A percentile compares a stretch with the other conserved stretches of the same genome.
Conservation (phyloP, 1,140 invertebrate species). For the Temnothorax longispinosus region DNA sequence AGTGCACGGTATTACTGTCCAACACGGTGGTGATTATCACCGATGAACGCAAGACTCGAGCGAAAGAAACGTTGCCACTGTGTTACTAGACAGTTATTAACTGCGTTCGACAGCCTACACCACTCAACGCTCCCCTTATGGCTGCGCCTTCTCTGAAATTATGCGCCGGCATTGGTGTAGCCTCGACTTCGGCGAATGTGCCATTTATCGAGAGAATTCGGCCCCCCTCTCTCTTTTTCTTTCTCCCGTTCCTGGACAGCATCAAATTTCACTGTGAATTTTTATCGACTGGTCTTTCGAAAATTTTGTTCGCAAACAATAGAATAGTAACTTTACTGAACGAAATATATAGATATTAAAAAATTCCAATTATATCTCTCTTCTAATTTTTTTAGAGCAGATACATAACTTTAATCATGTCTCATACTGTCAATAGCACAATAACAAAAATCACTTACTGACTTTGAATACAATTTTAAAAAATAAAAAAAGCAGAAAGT, state of each 20-base stretch:
- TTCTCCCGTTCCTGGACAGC: neutral
- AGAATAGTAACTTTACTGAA: neutral
- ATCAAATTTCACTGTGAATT: neutral
- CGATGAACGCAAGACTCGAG: constrained; percentile 23
- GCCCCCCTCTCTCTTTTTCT: no score
- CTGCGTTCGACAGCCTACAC: constrained; percentile 63
- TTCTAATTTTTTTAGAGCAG: neutral
- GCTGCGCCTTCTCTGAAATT: constrained; percentile 51
- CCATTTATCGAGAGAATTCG: neutral
- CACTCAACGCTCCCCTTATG: constrained; percentile 63
- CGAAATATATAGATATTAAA: neutral
- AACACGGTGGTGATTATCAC: constrained; percentile 59
- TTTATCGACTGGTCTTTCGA: neutral
- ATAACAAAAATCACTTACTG: neutral
- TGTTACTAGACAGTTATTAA: constrained; percentile 73
- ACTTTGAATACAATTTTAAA: neutral
- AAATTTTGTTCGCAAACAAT: neutral
- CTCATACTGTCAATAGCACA: neutral
- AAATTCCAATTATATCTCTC: neutral
- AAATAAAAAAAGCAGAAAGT: neutral
- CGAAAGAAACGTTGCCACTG: constrained; percentile 62
- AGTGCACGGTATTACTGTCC: constrained; percentile 38
- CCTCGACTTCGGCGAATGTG: neutral
- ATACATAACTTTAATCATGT: neutral
- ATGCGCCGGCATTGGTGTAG: constrained; percentile 59